Conservation (phyloP, 2,113 vertebrate species). For the Hippocampus comes region DNA sequence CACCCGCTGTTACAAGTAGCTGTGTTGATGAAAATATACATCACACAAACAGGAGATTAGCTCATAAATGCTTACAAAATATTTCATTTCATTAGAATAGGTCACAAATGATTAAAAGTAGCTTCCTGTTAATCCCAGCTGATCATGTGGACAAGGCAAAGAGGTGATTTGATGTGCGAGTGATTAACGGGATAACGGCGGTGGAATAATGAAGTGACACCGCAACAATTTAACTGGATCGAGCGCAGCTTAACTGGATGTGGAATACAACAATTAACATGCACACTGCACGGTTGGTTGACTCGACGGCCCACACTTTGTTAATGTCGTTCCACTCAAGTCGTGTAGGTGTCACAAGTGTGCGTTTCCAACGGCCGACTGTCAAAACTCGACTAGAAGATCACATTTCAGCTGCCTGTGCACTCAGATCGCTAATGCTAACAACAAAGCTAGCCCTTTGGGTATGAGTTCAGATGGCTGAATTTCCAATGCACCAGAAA, state of each 20-base stretch:
- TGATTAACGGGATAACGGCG: conserved; percentile 20
- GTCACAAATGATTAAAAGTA: conserved; percentile 11
- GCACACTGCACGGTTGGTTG: background rate
- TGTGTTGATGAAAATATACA: conserved; percentile 2
- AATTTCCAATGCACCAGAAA: no score
- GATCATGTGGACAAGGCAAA: conserved; percentile 12
- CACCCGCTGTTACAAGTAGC: conserved; percentile 9
- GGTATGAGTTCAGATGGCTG: background rate
- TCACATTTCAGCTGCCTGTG: background rate
- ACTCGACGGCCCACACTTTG: background rate
- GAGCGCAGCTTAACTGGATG: background rate
- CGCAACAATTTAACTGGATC: background rate
- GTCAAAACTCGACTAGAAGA: background rate
- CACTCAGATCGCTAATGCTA: background rate
- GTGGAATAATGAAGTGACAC: conserved; percentile 7
- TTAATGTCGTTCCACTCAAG: background rate
- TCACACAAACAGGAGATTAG: background rate
- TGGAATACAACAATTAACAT: background rate
- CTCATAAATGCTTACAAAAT: background rate
- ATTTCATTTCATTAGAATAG: background rate
- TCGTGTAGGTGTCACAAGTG: background rate
- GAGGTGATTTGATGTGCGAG: conserved; percentile 29
- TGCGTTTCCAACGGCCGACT: background rate
- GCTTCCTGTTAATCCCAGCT: conserved; percentile 8
- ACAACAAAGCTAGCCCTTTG: background rate